These are phyloP conservation scores for Sicus ferrugineus DNA, from an alignment of 2,888 invertebrate genomes.

Conservation along the genomic window DNA sequence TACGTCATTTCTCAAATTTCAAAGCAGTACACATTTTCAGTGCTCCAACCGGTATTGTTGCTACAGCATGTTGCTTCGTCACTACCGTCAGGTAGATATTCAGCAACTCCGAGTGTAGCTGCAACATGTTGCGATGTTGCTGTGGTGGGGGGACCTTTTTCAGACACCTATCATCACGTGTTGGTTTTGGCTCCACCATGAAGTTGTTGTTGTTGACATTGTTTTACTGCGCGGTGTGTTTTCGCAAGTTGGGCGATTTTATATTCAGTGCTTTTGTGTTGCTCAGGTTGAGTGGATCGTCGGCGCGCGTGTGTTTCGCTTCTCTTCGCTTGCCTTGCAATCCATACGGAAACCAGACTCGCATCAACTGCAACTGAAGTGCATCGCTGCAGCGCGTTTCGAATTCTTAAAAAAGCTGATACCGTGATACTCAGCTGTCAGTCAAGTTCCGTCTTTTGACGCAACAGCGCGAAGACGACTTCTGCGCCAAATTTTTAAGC, in stretches of 20 bases:
- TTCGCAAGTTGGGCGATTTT: slow-evolving; percentile 17
- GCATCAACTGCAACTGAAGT: neutral
- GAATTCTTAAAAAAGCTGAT: slow-evolving; percentile 28
- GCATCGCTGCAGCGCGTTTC: neutral
- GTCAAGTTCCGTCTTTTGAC: neutral
- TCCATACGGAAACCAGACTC: too few species aligned
- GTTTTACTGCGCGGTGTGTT: slow-evolving; percentile 17
- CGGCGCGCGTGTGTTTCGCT: slow-evolving; percentile 43
- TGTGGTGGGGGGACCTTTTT: too few species aligned
- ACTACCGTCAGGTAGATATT: too few species aligned
- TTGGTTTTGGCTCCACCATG: slow-evolving; percentile 33
- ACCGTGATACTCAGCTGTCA: slow-evolving; percentile 20
- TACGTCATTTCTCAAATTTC: too few species aligned
- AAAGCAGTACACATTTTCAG: too few species aligned
- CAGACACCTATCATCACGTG: too few species aligned
- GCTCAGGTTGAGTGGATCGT: slow-evolving; percentile 48
- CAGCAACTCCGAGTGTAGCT: too few species aligned
- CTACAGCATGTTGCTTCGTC: too few species aligned
- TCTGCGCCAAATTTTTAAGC: neutral
- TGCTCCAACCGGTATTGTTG: too few species aligned
- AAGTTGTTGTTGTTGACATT: slow-evolving; percentile 28
- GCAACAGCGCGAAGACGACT: slow-evolving; percentile 4
- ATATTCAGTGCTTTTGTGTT: slow-evolving; percentile 50
- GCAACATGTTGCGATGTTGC: too few species aligned
- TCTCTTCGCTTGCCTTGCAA: too few species aligned